Conservation (phyloP, 2,113 vertebrate species). For the Odocoileus virginianus region DNA sequence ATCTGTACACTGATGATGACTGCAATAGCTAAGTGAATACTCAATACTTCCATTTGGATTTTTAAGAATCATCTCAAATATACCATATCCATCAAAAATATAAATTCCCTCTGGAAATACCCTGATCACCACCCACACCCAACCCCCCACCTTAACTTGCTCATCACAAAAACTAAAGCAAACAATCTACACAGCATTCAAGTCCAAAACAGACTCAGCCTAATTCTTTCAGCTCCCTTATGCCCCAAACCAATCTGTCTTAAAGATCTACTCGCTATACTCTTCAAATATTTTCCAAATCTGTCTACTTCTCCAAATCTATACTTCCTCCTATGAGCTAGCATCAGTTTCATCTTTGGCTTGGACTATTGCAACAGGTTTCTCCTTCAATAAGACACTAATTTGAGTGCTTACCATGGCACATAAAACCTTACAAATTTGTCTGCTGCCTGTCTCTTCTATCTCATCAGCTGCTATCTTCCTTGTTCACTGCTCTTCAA, state of each 20-base stretch:
- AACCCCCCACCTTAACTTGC: neutral
- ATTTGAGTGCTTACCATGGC: neutral
- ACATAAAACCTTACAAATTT: neutral
- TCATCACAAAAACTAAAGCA: neutral
- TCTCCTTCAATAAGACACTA: neutral
- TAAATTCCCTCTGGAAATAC: neutral
- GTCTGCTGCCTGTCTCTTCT: neutral
- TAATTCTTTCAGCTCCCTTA: neutral
- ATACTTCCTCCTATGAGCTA: neutral
- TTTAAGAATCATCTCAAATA: slow-evolving; percentile 5
- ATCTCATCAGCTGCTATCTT: neutral
- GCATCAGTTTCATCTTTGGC: neutral
- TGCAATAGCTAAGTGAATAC: neutral
- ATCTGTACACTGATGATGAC: neutral
- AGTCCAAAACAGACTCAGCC: neutral
- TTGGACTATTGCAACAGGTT: neutral
- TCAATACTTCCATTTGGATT: neutral
- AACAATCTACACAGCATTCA: neutral
- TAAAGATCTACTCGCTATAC: neutral
- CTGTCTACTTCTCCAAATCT: neutral
- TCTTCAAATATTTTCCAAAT: neutral
- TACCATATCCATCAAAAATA: neutral
- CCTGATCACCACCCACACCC: neutral
- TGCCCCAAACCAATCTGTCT: neutral
- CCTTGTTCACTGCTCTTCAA: neutral